Percentiles rank a stretch among this genome's conserved stretches.
Evolutionary conservation across 1,140 invertebrate genomes (phyloP).

Genomic region (Drosophila sturtevanti): DNA sequence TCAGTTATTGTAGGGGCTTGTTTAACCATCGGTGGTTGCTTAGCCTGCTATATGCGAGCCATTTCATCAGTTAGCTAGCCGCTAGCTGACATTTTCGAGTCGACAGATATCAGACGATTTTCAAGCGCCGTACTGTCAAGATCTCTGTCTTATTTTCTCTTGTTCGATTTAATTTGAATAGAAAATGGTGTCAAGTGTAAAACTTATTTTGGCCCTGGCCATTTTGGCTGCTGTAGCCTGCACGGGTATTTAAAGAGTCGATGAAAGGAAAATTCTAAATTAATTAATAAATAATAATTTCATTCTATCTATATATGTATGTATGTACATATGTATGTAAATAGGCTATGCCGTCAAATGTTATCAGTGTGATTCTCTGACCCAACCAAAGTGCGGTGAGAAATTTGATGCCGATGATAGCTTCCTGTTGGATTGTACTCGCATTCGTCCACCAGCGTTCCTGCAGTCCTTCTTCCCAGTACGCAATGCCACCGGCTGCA

Average conservation of each 20-base stretch:
- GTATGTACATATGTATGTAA: no score
- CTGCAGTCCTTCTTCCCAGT: slow-evolving; percentile 48
- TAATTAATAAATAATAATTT: not conserved
- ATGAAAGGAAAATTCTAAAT: not conserved
- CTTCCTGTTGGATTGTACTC: slow-evolving; percentile 57
- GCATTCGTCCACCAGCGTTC: slow-evolving; percentile 53
- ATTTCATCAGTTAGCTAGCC: not conserved
- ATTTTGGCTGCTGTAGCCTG: slow-evolving; percentile 63
- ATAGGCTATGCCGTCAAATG: slow-evolving; percentile 73
- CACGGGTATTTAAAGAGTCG: slow-evolving; percentile 52
- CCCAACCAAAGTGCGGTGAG: slow-evolving; percentile 57
- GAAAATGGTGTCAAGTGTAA: slow-evolving; percentile 71
- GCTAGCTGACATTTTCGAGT: slow-evolving; percentile 19
- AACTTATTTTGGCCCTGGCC: slow-evolving; percentile 57
- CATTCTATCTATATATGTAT: no score
- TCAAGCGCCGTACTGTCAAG: slow-evolving; percentile 39
- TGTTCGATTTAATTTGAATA: not conserved
- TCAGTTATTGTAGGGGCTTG: slow-evolving; percentile 6
- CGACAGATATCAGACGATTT: slow-evolving; percentile 30
- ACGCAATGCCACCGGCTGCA: slow-evolving; percentile 76
- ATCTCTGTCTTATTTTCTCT: slow-evolving; percentile 16
- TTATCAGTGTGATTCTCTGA: slow-evolving; percentile 69
- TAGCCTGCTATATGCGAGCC: not conserved
- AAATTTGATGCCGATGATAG: slow-evolving; percentile 57
- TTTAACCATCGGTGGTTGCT: not conserved